Base-by-base conservation (phyloP, 2,113 vertebrate genomes). In the Bos taurus region DNA sequence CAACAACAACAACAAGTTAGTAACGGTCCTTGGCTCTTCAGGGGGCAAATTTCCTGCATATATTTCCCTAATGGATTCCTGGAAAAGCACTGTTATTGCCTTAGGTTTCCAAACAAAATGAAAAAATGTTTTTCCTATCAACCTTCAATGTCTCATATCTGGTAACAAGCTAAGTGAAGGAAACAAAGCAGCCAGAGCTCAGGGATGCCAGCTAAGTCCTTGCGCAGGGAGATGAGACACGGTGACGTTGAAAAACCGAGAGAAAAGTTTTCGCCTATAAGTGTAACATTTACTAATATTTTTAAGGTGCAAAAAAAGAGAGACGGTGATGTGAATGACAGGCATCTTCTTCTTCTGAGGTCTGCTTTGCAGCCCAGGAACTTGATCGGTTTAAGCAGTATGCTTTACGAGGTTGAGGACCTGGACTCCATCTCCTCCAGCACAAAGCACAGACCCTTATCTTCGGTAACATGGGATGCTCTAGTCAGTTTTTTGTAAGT, bases 211-310 rank as follows among this genome's bases (percentile, higher is more conserved):
- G 30, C 48, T 3, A 5, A 86, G 43, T 48, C 25, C 59, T 90
- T 64, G 15, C 11, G 0, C 1, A 14, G 67, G 74, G 59, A 36
- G 81, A 71, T 7, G 60, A 93, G 36, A 36, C 19, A 13, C 10
- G 1, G 1, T 6, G 62, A 64, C 26, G n/a, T n/a, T 88, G 19
- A 81, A 59, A 60, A 57, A 94, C 64, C 19, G 56, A 89, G 62
- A 95, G 56, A 40, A 46, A 40, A 71, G 16, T 21, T 62, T 30
- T 83, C n/a, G 85, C 4, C 23, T 19, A 17, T 13, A 88, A 81
- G 85, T 64, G 90, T 87, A 95, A 83, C 82, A n/a, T 98, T 98
- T 98, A 98, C 97, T 98, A 74, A 26, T 92, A 92, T 56, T 54
- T 40, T 19, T 89, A 91, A 88, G 88, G 43, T 95, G 12, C 84